Evolutionary conservation across 1,140 invertebrate species (phyloP).

Genomic region (Lordiphosa clarofinis): DNA sequence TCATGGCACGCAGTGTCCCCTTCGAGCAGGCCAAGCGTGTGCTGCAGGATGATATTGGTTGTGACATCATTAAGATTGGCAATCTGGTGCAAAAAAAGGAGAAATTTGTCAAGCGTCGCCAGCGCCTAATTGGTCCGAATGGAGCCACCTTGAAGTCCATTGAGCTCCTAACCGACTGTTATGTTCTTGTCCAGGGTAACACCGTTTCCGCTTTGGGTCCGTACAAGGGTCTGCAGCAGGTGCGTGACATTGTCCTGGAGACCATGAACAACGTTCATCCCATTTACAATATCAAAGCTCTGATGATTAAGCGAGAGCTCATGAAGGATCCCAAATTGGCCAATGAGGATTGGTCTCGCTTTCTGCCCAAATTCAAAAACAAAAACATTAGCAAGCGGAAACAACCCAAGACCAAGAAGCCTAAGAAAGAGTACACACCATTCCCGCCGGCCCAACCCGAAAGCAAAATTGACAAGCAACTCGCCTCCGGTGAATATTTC

Average conservation of each 20-base stretch:
- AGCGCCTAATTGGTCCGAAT: conserved; percentile 97
- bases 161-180: conserved; percentile 98
- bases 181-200: conserved; percentile 97
- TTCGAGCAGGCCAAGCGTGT: conserved; percentile 95
- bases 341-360: conserved; percentile 98
- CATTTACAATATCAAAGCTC: conserved; percentile 98
- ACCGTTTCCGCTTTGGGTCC: conserved; percentile 98
- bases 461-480: conserved; percentile 95
- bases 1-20: conserved; percentile 97
- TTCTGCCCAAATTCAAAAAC: conserved; percentile 96
- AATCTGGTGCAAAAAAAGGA: conserved; percentile 94
- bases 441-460: conserved; percentile 97
- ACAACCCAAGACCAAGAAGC: conserved; percentile 90
- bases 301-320: conserved; percentile 98
- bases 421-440: conserved; percentile 96
- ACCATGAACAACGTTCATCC: conserved; percentile 99
- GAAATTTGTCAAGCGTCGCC: conserved; percentile 96
- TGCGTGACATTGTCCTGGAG: conserved; percentile 95
- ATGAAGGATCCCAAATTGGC: conserved; percentile 94
- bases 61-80: conserved; percentile 98
- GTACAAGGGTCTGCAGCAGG: conserved; percentile 95
- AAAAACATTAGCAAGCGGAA: conserved; percentile 94
- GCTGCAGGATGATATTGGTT: conserved; percentile 93
- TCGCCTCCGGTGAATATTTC: conserved; percentile 98
- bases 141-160: conserved; percentile 98